Base-by-base conservation (phyloP, 2,113 vertebrate genomes). In the Euleptes europaea region DNA sequence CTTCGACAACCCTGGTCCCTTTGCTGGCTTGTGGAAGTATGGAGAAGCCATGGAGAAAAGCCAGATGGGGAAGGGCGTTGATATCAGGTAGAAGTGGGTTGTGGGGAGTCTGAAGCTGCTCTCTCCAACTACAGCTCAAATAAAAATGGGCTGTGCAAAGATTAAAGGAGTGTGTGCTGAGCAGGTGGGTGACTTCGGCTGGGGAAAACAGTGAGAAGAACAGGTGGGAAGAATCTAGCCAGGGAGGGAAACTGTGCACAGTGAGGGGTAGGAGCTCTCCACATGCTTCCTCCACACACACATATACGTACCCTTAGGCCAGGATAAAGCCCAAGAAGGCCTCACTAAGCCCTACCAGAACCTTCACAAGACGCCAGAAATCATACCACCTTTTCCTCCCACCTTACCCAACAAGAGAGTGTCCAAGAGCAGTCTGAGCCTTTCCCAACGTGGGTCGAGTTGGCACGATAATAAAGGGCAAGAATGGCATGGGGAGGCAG, bases 371-470 rank as follows among this genome's bases (percentile, higher is more conserved):
- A 19, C 10, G 40, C 28, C 8, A n/a, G 42, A 65, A 42, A 10
- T 47, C 19, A 33, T 8, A 1, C 6, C 54, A 15, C 33, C 69
- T 35, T 35, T 38, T 19, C 69, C 17, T 38, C 28, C 26, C 35
- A 57, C 35, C 26, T 42, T 82, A 70, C 83, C 47, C 66, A 75
- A 75, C 3, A 9, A 13, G 35, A 40, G 60, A 86, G 51, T 88
- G 83, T 86, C 92, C 87, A 81, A 90, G 87, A 63, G 88, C 89
- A 67, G 78, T 73, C 84, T 33, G 75, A 40, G 0, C 0, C 72
- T 19, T 60, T 69, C 72, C 51, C 77, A 72, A 40, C 0, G 0
- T 67, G 83, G 21, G 42, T 40, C 75, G 38, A 42, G 89, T 89
- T 85, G 91, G 91, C 89, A 94, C 86, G 4, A 57, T 23, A 11